phyloP scores from a whole-genome alignment of 2,888 invertebrate species.

The Eustalomyia histrio region DNA sequence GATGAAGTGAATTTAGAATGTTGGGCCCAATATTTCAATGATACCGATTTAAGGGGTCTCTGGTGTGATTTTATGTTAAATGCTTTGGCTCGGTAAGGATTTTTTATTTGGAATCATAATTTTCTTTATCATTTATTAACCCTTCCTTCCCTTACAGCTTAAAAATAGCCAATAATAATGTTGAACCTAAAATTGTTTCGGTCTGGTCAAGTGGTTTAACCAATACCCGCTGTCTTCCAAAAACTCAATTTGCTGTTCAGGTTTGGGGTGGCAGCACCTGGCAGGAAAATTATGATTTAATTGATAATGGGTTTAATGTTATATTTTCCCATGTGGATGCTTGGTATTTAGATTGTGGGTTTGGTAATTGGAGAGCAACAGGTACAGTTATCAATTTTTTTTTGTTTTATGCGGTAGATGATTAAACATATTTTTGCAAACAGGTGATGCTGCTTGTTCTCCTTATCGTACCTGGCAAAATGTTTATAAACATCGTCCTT shows the following conservation, averaged over 20 bases:
- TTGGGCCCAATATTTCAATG: slow-evolving; percentile 88
- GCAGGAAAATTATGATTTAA: slow-evolving; percentile 88
- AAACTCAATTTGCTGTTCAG: slow-evolving; percentile 84
- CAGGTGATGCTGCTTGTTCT: slow-evolving; percentile 90
- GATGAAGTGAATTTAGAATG: slow-evolving; percentile 87
- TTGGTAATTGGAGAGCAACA: slow-evolving; percentile 90
- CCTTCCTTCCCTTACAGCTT: slow-evolving; percentile 69
- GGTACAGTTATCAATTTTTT: slow-evolving; percentile 66
- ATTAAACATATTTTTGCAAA: neutral
- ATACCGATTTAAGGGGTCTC: slow-evolving; percentile 87
- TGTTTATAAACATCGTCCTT: slow-evolving; percentile 90
- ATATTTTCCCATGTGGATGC: slow-evolving; percentile 92
- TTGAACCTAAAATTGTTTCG: slow-evolving; percentile 80
- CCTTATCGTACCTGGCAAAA: slow-evolving; percentile 94
- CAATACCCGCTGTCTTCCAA: slow-evolving; percentile 85
- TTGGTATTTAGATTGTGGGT: slow-evolving; percentile 93
- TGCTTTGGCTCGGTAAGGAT: slow-evolving; percentile 80
- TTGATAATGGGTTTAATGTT: slow-evolving; percentile 88
- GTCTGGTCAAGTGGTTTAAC: slow-evolving; percentile 90
- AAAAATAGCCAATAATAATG: slow-evolving; percentile 78
- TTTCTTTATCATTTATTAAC: neutral
- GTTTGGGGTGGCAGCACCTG: slow-evolving; percentile 91
- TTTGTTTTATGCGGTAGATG: too few species aligned
- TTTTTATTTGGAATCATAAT: neutral
- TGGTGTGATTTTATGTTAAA: slow-evolving; percentile 89